Base-by-base conservation (phyloP, 2,888 invertebrate species). In the Stenodema calcarata region DNA sequence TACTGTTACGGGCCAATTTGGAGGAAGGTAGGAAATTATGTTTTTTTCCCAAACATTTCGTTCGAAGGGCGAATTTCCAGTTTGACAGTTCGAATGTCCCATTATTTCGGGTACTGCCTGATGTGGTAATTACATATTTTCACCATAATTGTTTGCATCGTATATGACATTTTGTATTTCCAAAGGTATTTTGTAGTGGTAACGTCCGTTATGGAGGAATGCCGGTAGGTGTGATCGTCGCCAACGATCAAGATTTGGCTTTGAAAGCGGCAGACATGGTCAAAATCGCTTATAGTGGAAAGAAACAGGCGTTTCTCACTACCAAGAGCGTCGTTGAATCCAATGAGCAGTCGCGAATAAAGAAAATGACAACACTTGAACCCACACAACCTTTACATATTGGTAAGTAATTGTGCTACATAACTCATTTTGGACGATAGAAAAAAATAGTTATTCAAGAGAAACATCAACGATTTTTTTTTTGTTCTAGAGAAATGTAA, bases 221-320 rank as follows among this genome's bases (percentile, higher is more conserved):
- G 90, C 94, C 96, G 0, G 90, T 96, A 4, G 97, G 95, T 0
- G 90, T 97, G 1, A 92, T 97, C 9, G 94, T 95, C 0, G 97
- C 96, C 0, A 92, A 91, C 11, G 93, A 92, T 2, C 93, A 93
- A 35, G 91, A 91, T 0, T 89, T 93, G 28, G 95, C 95, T 0
- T 92, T 93, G 88, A 90, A 92, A 87, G 94, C 94, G 0, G 93
- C 93, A 0, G 91, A 92, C 27, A 90, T 93, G 69, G 94, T 95
- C 0, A 92, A 92, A 89, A 91, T 95, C 0, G 92, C 50, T 91
- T 69, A 94, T 94, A 92, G 12, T 90, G 90, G 54, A n/a, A 78
- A 54, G 91, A 69, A 18, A 44, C 30, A 89, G 83, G 87, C 89
- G 0, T 70, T 87, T 12, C 69, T 89, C 3, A 87, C 88, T 42